Evolutionary conservation across 2,797 vertebrate genomes (phyloP), one percentile per base, ranked within the genome.

Genomic region (Lacerta viridis): DNA sequence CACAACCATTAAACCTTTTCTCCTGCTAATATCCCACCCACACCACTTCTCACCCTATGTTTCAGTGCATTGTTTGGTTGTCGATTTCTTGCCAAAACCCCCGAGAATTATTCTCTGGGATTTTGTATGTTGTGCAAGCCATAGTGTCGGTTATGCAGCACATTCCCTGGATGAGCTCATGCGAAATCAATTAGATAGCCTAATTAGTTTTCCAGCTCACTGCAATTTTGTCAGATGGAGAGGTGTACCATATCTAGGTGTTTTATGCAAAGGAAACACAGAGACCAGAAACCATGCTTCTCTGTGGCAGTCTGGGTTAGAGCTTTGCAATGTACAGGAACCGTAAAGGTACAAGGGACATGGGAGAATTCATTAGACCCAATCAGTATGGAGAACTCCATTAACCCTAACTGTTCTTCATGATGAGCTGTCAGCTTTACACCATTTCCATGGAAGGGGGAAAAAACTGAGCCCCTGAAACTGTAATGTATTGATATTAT

Each of bases 201-300:
- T 95, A 95, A 95, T 95, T 96, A 96, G 96, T 95, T 96, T 96
- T 96, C 96, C 94, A 95, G 91, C 92, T 93, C 95, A 95, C 94
- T 95, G 95, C 80, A 91, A 4, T 83, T 91, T 91, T 83, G 13
- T 27, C 74, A 15, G 29, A 43, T 23, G 10, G 29, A 87, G 82
- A 90, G 92, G 92, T 92, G 75, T 85, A 93, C 91, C 90, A 90
- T 87, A 87, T 83, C 71, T 89, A 64, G 75, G 78, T 74, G 91
- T 78, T 89, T 87, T 91, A 17, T 29, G 81, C 86, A 95, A 95
- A 96, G 93, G 91, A 81, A 95, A 96, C 83, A 59, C 87, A 1
- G 89, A 92, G 87, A 20, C 17, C 88, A 90, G 80, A 72, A 90
- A 86, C 88, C 78, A 89, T 85, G 43, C 39, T n/a, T 93, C 91